A percentile compares a stretch with the other conserved stretches of the same genome.
These are phyloP conservation scores for Phrixothrix hirtus DNA, from an alignment of 2,888 invertebrate species.

Conservation along the genomic window DNA sequence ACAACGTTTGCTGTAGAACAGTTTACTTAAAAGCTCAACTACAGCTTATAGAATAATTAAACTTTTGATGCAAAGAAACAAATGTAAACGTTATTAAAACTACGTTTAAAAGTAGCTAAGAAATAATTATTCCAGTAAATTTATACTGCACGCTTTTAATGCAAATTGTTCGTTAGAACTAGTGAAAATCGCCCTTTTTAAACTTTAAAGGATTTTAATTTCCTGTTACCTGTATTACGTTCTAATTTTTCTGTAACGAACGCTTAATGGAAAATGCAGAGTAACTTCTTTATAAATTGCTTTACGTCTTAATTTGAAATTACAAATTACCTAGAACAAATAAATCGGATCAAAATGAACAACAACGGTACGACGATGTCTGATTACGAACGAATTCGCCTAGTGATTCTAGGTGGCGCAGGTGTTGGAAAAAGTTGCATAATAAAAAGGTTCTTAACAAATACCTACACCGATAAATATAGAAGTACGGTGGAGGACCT, in stretches of 20 bases:
- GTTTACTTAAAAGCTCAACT: too few species aligned
- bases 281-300: neutral
- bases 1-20: too few species aligned
- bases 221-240: neutral
- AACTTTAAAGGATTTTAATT: conserved; percentile 2
- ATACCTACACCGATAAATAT: conserved; percentile 80
- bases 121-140: too few species aligned
- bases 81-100: too few species aligned
- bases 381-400: conserved; percentile 76
- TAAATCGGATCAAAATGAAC: conserved; percentile 40
- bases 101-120: too few species aligned
- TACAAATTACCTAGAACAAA: too few species aligned
- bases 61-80: too few species aligned
- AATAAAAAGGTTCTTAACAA: conserved; percentile 77
- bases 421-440: conserved; percentile 87
- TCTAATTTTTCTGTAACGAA: neutral
- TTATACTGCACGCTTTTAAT: too few species aligned
- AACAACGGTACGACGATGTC: conserved; percentile 62
- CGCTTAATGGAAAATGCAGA: neutral
- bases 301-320: too few species aligned
- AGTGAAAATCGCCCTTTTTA: too few species aligned
- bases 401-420: conserved; percentile 81
- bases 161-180: too few species aligned
- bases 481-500: conserved; percentile 87
- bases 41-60: too few species aligned